phyloP scores from a whole-genome alignment of 1,140 invertebrate genomes.

The Lordiphosa stackelbergi region DNA sequence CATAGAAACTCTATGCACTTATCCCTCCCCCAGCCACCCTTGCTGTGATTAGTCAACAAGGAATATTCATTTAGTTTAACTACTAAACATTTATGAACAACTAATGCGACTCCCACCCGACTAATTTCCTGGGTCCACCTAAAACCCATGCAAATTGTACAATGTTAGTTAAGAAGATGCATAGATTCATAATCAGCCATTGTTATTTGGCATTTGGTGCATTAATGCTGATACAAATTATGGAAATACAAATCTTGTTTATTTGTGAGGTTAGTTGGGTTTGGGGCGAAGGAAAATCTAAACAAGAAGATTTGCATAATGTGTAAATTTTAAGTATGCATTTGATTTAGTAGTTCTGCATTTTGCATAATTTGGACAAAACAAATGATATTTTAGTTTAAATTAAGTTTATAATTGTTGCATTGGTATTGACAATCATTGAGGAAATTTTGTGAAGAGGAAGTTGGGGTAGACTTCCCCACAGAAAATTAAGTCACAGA shows the following conservation, averaged over 20 bases:
- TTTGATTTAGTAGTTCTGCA: neutral
- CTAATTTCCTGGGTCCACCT: slow-evolving; percentile 8
- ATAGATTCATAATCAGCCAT: slow-evolving; percentile 7
- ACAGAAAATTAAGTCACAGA: too few species aligned
- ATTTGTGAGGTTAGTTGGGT: neutral
- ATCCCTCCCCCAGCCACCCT: neutral
- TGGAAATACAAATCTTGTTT: slow-evolving; percentile 11
- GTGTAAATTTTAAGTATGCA: slow-evolving; percentile 1
- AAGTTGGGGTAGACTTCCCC: too few species aligned
- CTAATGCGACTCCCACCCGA: slow-evolving; percentile 5
- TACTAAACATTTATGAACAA: slow-evolving; percentile 4
- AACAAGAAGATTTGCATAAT: slow-evolving; percentile 4
- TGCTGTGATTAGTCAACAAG: slow-evolving; percentile 5
- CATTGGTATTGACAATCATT: too few species aligned
- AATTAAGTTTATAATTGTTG: neutral
- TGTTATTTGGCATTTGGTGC: slow-evolving; percentile 8
- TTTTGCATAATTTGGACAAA: neutral
- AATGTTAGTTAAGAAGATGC: slow-evolving; percentile 11
- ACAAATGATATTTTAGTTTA: neutral
- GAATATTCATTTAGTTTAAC: slow-evolving; percentile 2
- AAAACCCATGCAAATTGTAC: slow-evolving; percentile 6
- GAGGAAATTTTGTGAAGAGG: too few species aligned
- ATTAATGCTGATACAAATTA: slow-evolving; percentile 7
- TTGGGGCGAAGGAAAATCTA: neutral
- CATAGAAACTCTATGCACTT: neutral